These are phyloP conservation scores for Lissonota sp. DNA, from an alignment of 2,888 invertebrate species.

Conservation along the genomic window DNA sequence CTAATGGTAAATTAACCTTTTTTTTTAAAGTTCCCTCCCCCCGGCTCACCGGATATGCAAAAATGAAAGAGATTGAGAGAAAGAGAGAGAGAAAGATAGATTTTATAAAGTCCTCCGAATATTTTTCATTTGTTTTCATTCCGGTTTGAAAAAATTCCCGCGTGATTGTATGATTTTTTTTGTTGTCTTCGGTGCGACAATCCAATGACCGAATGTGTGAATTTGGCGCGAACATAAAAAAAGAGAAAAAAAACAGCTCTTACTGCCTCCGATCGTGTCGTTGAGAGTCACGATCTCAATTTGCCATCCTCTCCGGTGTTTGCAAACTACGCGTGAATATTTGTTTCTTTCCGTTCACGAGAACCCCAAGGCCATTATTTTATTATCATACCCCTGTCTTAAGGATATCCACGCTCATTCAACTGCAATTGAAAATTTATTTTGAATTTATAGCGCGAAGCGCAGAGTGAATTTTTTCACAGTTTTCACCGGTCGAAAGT, in stretches of 20 bases:
- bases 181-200: slow-evolving; percentile 37
- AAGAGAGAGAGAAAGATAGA: slow-evolving; percentile 26
- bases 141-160: slow-evolving; percentile 7
- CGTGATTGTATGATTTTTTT: slow-evolving; percentile 40
- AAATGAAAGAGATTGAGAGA: slow-evolving; percentile 24
- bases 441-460: no score
- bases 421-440: no score
- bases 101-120: slow-evolving; percentile 37
- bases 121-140: slow-evolving; percentile 23
- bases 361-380: slow-evolving; percentile 42
- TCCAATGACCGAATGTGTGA: no score
- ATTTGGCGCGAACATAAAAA: background rate
- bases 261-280: slow-evolving; percentile 63
- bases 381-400: background rate
- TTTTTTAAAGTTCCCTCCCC: slow-evolving; percentile 29
- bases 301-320: background rate
- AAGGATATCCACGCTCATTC: no score
- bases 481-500: no score
- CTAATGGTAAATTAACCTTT: slow-evolving; percentile 48
- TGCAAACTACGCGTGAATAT: slow-evolving; percentile 16
- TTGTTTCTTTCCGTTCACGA: slow-evolving; percentile 48
- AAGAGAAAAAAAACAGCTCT: slow-evolving; percentile 47
- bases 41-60: slow-evolving; percentile 27
- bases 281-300: slow-evolving; percentile 14
- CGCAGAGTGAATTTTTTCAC: no score